Evolutionary conservation across 2,113 vertebrate species (phyloP), one percentile per base, ranked within the genome.

Genomic region (Anseranas semipalmata): DNA sequence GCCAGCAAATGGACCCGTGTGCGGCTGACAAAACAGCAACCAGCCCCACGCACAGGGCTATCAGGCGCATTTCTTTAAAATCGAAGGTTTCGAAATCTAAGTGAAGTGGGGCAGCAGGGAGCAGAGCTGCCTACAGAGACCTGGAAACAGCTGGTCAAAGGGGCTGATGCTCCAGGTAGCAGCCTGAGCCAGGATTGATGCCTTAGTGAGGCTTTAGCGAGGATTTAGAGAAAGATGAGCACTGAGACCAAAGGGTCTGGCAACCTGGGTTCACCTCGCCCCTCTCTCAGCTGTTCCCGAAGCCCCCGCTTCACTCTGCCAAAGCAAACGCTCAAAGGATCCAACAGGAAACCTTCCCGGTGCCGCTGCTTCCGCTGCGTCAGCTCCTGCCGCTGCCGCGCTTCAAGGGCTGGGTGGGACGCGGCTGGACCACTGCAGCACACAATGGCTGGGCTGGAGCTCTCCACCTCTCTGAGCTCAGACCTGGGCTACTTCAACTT

Each of bases 211-310:
- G 4, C 25, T 37, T 5, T 41, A 41, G 28, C 5, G 9, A 0
- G 9, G 50, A n/a, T 37, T 71, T 25, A 22, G 59, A 80, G 41
- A 41, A 84, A 33, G 28, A 45, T 0, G 0, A 43, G 45, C 55
- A 35, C 0, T 2, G 10, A 89, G 59, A 35, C 9, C 6, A 12
- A 12, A 50, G 30, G 7, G 32, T 37, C 68, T 66, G 41, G 67
- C 28, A 62, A 1, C 21, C 25, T 0, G 0, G 30, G 32, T 27
- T 88, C 15, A 41, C 16, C 22, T 39, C 1, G 0, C 5, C 10
- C 8, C 10, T 18, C 11, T 7, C n/a, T 27, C 32, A 35, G 65
- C 52, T 12, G 30, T 28, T 91, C 66, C 63, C 1, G 0, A 25
- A 90, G 65, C 25, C 52, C 63, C 59, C 0, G 6, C 37, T n/a